Evolutionary conservation across 1,140 invertebrate species (phyloP).

Genomic region (Cyphomyrmex costatus): DNA sequence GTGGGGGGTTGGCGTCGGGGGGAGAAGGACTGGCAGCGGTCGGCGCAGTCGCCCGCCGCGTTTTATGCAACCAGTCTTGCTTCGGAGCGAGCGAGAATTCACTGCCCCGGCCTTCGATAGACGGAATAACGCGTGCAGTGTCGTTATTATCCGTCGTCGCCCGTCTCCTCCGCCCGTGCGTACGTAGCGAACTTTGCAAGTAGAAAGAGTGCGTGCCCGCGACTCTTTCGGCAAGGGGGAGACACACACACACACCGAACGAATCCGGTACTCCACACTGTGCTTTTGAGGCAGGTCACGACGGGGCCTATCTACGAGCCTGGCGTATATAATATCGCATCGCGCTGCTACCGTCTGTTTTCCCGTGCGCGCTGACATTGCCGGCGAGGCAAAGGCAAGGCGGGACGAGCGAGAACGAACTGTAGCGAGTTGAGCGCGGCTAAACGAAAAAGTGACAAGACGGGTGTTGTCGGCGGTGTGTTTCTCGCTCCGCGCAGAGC

Average conservation of each 20-base stretch:
- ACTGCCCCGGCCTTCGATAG: constrained; percentile 79
- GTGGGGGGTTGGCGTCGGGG: constrained; percentile 66
- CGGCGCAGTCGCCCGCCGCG: constrained; percentile 82
- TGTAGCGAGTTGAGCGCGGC: constrained; percentile 20
- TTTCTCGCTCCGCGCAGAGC: constrained; percentile 49
- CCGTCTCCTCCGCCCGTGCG: constrained; percentile 53
- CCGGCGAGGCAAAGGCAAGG: constrained; percentile 54
- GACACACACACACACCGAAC: background rate
- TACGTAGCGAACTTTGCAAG: too few relatives aligned
- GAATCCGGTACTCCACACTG: constrained; percentile 21
- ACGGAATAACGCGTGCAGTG: constrained; percentile 77
- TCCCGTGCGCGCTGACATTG: constrained; percentile 62
- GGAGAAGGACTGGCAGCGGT: constrained; percentile 71
- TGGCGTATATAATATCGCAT: constrained; percentile 24
- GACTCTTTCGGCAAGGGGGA: too few relatives aligned
- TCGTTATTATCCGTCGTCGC: constrained; percentile 52
- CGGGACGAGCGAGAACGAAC: background rate
- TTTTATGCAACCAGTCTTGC: constrained; percentile 85
- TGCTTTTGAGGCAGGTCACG: constrained; percentile 35
- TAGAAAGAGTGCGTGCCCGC: too few relatives aligned
- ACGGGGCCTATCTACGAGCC: constrained; percentile 36
- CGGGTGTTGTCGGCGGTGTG: constrained; percentile 63
- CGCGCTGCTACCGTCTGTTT: constrained; percentile 28
- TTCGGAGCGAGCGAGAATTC: constrained; percentile 80
- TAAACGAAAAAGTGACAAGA: constrained; percentile 44